Base-by-base conservation (phyloP, 2,113 vertebrate species). In the Holacanthus passer region DNA sequence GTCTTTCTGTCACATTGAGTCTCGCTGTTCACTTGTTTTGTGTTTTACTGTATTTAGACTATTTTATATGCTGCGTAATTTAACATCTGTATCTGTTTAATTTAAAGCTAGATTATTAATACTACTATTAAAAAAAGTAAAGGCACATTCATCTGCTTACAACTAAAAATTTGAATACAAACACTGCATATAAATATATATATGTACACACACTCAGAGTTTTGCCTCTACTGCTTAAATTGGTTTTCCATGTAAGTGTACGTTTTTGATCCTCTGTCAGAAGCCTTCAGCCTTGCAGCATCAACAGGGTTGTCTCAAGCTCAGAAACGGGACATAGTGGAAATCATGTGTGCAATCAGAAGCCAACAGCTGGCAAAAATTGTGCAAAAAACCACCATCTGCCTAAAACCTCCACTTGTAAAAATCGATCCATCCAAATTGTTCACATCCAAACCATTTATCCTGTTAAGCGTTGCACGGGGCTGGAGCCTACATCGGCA, bases 331-430 rank as follows among this genome's bases (percentile, higher is more conserved):
- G 19, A 9, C 13, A 13, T n/a, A 24, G 39, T 14, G 19, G 14
- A 62, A 67, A 79, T 83, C 16, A n/a, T 56, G 64, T 45, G 48
- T 32, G 41, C 48, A 67, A 37, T 58, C 41, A 72, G 78, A 56
- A 5, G 12, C 29, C 41, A 64, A 32, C 60, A 67, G 63, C 39
- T 65, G 55, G 22, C 5, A 48, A 68, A 66, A 66, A 29, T 8
- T 31, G 20, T 32, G 22, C 19, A 74, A 72, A 72, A 48, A 70
- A 39, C 19, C 39, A 32, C 68, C 47, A 59, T 76, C 56, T 64
- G 52, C 12, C 31, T 27, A 31, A 70, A 69, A 27, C 74, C 9
- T 53, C 60, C 73, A 55, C 53, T 50, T 66, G 39, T 41, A 66
- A 68, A 74, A 29, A 31, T 63, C 14, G 24, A 68, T 31, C 17